These are phyloP conservation scores for Crotalus viridis DNA, from an alignment of 2,113 vertebrate species.

Conservation along the genomic window DNA sequence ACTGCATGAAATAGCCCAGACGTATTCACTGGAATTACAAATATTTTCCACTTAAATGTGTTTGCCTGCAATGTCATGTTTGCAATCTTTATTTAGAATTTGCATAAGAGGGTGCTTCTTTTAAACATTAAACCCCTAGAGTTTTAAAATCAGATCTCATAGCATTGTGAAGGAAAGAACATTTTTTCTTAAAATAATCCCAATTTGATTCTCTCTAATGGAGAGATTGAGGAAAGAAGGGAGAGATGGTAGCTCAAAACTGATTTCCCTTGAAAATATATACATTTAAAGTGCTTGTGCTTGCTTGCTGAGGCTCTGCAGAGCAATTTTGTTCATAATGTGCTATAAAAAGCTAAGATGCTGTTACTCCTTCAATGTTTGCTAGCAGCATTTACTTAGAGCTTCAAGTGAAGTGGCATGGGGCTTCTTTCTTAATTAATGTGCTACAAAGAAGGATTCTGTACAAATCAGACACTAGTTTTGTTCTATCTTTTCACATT, in stretches of 20 bases:
- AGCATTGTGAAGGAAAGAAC: neutral
- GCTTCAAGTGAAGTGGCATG: neutral
- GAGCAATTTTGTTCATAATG: conserved; percentile 41
- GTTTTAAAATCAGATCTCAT: neutral
- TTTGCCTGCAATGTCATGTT: conserved; percentile 20
- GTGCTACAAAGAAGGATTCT: neutral
- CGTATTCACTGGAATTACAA: neutral
- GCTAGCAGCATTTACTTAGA: neutral
- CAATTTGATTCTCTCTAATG: conserved; percentile 13
- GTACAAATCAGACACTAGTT: neutral
- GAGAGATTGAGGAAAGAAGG: neutral
- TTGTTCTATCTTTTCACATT: neutral
- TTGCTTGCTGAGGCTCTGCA: conserved; percentile 8
- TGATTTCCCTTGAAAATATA: conserved; percentile 44
- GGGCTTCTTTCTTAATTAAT: neutral
- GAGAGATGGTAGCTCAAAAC: conserved; percentile 23
- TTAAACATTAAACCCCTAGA: conserved; percentile 30
- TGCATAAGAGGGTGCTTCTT: conserved; percentile 43
- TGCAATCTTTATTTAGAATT: conserved; percentile 39
- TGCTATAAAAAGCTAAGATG: conserved; percentile 28
- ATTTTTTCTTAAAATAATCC: conserved; percentile 46
- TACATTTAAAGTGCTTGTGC: neutral
- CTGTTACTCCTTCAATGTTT: conserved; percentile 10
- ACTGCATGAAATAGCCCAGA: conserved; percentile 16
- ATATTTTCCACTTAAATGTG: neutral